Evolutionary conservation across 2,797 vertebrate genomes (phyloP).

Genomic region (Lates japonicus): DNA sequence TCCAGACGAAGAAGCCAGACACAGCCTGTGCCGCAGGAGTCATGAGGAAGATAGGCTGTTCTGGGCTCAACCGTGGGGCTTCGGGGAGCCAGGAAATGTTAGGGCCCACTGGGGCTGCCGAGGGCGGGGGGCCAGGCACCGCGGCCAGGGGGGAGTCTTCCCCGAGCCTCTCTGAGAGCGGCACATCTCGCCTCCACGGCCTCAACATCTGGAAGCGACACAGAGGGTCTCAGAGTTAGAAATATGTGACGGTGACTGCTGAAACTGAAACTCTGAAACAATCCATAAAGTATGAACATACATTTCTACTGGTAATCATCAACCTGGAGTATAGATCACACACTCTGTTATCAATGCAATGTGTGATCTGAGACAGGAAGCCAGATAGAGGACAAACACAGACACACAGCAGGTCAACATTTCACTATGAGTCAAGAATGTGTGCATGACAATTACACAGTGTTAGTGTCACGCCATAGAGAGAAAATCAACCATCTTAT

Average conservation of each 20-base stretch:
- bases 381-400: conserved; percentile 21
- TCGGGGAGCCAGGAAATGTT: conserved; percentile 92
- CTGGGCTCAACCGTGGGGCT: conserved; percentile 87
- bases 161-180: conserved; percentile 84
- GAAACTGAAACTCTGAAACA: conserved; percentile 23
- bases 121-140: conserved; percentile 82
- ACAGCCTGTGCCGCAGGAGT: conserved; percentile 93
- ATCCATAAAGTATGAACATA: conserved; percentile 7
- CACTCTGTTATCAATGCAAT: conserved; percentile 22
- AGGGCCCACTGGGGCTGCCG: conserved; percentile 79
- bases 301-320: conserved; percentile 48
- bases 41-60: conserved; percentile 96
- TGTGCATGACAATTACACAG: neutral
- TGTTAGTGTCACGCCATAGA: neutral
- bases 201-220: conserved; percentile 74
- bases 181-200: conserved; percentile 74
- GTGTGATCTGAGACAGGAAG: conserved; percentile 20
- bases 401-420: neutral
- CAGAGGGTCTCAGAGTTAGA: neutral
- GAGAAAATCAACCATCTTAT: neutral
- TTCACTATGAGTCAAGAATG: conserved; percentile 9
- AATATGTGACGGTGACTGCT: neutral
- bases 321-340: conserved; percentile 42
- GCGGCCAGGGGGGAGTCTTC: conserved; percentile 75
- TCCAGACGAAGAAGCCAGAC: conserved; percentile 98